Evolutionary conservation across 2,797 vertebrate genomes (phyloP), one percentile per base, ranked within the genome.

Genomic region (Brachyalestes nurse): DNA sequence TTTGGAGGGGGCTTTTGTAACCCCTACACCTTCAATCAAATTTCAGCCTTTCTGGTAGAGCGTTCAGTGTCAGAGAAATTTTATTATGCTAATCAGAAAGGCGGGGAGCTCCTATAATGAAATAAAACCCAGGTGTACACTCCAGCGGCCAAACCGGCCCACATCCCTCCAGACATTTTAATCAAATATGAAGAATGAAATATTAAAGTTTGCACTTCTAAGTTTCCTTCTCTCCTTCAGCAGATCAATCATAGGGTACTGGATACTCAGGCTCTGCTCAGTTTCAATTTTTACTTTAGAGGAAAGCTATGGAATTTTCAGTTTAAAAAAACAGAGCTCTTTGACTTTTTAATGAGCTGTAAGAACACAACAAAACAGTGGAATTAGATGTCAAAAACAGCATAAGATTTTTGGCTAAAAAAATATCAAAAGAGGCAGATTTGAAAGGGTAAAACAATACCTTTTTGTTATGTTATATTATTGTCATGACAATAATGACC

Each of bases 141-240:
- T 72, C 42, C 82, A 72, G 14, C 62, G 57, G 58, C 67, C 53
- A 21, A 69, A 72, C 40, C 64, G 38, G 70, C 69, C 51, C 51
- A 45, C 73, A 79, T 66, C 64, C 69, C 61, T 72, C 19, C 49
- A 60, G 73, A 25, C 53, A 53, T 73, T 80, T 72, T 80, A 77
- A 83, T 80, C 78, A 80, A 80, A 70, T 60, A 76, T 80, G 69
- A 79, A 79, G 79, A 79, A 80, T 67, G 51, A 77, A 80, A 83
- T 72, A 42, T 77, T 71, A 60, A 47, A 73, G 67, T 28, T 60
- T 62, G 42, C 1, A 3, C 28, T 17, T 9, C 64, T 79, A 72
- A 57, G 49, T 78, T 72, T 83, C 17, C 57, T 28, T 76, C 73
- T 72, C 14, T 12, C 28, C 12, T 76, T 75, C 58, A 51, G 51